Evolutionary conservation across 2,113 vertebrate species (phyloP).

Genomic region (Butorides virescens): DNA sequence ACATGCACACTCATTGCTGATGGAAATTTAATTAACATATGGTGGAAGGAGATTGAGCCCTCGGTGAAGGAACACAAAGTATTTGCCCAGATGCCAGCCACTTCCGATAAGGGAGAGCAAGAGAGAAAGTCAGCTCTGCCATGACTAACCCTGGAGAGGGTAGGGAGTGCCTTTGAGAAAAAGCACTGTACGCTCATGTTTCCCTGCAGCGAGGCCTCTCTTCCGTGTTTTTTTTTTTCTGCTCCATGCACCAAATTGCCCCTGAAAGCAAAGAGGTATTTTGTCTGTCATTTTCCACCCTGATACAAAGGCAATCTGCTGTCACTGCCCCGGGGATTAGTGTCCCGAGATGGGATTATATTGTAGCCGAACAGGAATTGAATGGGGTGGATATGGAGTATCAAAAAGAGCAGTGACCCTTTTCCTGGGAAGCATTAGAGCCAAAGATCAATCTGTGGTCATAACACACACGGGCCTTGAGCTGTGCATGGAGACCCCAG

Average conservation of each 20-base stretch:
- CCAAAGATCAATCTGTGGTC: constrained; percentile 5
- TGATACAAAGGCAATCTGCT: constrained; percentile 51
- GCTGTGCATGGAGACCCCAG: background rate
- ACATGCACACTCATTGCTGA: background rate
- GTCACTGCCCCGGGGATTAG: constrained; percentile 54
- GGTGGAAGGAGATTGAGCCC: background rate
- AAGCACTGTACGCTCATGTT: fast-evolving
- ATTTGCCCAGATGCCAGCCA: background rate
- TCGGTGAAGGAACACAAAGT: background rate
- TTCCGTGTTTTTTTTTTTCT: background rate
- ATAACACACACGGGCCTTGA: background rate
- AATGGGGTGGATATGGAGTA: constrained; percentile 1
- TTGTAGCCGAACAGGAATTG: constrained; percentile 48
- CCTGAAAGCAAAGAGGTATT: background rate
- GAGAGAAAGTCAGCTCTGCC: background rate
- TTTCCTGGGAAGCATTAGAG: constrained; percentile 11
- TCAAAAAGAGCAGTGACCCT: constrained; percentile 30
- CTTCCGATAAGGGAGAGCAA: background rate
- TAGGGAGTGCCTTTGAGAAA: background rate
- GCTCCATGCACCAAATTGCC: background rate
- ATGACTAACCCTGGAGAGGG: background rate
- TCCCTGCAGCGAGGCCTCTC: background rate
- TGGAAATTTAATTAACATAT: constrained; percentile 37
- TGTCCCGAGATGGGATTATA: constrained; percentile 62
- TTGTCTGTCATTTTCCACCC: constrained; percentile 39